Percentiles rank a stretch among this genome's conserved stretches.
Evolutionary conservation across 2,888 invertebrate species (phyloP).

Genomic region (Campaea margaritaria): DNA sequence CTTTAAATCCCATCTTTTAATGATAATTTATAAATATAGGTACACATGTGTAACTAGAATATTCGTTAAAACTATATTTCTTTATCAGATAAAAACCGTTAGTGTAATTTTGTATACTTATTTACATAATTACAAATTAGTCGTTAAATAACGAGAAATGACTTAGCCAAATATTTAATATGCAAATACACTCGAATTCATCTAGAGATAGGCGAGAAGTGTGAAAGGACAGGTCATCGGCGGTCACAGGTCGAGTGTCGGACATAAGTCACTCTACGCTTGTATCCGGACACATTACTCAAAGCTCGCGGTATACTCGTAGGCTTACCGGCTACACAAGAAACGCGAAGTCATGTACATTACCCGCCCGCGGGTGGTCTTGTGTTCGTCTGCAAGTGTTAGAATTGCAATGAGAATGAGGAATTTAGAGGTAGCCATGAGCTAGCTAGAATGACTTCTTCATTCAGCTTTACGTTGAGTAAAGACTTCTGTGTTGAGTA

Average conservation of each 20-base stretch:
- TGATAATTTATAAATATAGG: too few relatives aligned
- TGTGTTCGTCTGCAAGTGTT: slow-evolving; percentile 42
- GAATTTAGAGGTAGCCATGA: slow-evolving; percentile 7
- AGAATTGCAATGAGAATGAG: slow-evolving; percentile 17
- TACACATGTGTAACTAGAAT: too few relatives aligned
- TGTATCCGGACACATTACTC: slow-evolving; percentile 46
- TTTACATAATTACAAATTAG: not conserved
- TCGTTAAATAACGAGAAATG: not conserved
- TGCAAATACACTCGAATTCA: slow-evolving; percentile 20
- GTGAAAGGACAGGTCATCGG: slow-evolving; percentile 43
- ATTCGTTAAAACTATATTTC: not conserved
- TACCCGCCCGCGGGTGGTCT: slow-evolving; percentile 65
- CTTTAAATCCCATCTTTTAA: too few relatives aligned
- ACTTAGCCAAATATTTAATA: slow-evolving; percentile 10
- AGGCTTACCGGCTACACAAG: slow-evolving; percentile 53
- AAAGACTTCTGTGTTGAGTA: too few relatives aligned
- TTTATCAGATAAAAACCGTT: not conserved
- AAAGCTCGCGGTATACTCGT: slow-evolving; percentile 36
- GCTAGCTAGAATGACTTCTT: not conserved
- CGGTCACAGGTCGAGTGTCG: slow-evolving; percentile 37
- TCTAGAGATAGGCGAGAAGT: slow-evolving; percentile 25
- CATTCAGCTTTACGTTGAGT: not conserved
- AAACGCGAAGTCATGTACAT: slow-evolving; percentile 53
- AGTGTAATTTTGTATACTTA: too few relatives aligned
- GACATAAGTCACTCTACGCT: slow-evolving; percentile 15